Evolutionary conservation across 1,140 invertebrate species (phyloP).

Genomic region (Drosophila sp.): DNA sequence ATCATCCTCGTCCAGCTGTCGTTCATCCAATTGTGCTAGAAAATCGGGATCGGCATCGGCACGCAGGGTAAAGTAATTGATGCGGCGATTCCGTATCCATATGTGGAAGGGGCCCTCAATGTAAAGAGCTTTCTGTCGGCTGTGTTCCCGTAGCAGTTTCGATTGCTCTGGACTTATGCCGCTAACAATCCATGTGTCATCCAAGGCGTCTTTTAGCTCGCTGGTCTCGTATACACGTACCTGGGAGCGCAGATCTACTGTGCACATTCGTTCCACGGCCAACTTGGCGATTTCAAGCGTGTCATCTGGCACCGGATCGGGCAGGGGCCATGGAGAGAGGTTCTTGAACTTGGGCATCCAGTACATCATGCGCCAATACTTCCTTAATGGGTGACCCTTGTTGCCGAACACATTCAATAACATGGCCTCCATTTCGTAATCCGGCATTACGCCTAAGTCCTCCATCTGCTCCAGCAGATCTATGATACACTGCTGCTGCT

Average conservation of each 20-base stretch:
- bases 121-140: constrained; percentile 88
- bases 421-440: constrained; percentile 93
- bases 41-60: constrained; percentile 85
- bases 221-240: constrained; percentile 88
- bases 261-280: constrained; percentile 93
- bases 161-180: constrained; percentile 92
- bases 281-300: constrained; percentile 91
- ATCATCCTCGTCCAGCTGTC: constrained; percentile 84
- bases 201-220: constrained; percentile 89
- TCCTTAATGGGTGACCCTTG: constrained; percentile 90
- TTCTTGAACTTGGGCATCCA: constrained; percentile 99
- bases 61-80: constrained; percentile 94
- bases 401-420: constrained; percentile 93
- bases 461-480: constrained; percentile 87
- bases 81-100: constrained; percentile 89
- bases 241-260: constrained; percentile 91
- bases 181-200: constrained; percentile 97
- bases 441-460: constrained; percentile 91
- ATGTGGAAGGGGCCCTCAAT: constrained; percentile 95
- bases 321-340: constrained; percentile 94
- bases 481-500: constrained; percentile 96
- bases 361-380: constrained; percentile 96
- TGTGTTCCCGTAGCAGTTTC: constrained; percentile 89
- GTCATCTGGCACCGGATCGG: constrained; percentile 89
- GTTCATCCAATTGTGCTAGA: constrained; percentile 59